Evolutionary conservation across 2,113 vertebrate genomes (phyloP), one percentile per base, ranked within the genome.

Genomic region (Pavo muticus): DNA sequence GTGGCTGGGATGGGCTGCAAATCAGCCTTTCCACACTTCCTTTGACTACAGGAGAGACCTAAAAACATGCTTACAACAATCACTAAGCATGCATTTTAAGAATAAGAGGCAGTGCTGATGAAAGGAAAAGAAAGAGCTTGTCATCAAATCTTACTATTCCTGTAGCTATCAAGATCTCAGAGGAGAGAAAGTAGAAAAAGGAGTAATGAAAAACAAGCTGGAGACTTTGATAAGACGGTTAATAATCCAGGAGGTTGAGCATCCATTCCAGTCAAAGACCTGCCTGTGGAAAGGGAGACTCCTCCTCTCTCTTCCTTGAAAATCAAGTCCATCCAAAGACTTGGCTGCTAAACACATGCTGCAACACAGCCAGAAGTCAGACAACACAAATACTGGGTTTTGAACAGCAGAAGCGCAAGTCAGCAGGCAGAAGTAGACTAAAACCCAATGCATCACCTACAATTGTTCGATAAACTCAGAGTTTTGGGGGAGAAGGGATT

Each of bases 181-280:
- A 60, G 30, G 16, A 84, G 5, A 4, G 6, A 65, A 81, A 63
- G 21, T 5, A 17, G 5, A 14, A 54, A 81, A 84, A 91, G 24
- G 65, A 81, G 5, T 56, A 84, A 74, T 14, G 6, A 91, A 65
- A 83, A 64, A 52, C 10, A 4, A 85, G 52, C 18, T 30, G 42
- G 35, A 54, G 10, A 42, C 27, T 84, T 61, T 23, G 30, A 83
- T 79, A n/a, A 0, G 0, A 5, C 6, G 14, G 54, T 59, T 81
- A 79, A 76, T 45, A 59, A 70, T 39, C 11, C 57, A 91, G 48
- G 8, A 52, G 21, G 16, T 0, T 57, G 40, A 40, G 11, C 32
- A 75, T 72, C 74, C 69, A 2, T n/a, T 78, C 14, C 25, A 77
- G 50, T 16, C 24, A 67, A 74, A 87, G 69, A 71, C 30, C 11